A percentile compares a stretch with the other conserved stretches of the same genome.
phyloP scores from a whole-genome alignment of 2,797 vertebrate species.

The Galaxias olidus region DNA sequence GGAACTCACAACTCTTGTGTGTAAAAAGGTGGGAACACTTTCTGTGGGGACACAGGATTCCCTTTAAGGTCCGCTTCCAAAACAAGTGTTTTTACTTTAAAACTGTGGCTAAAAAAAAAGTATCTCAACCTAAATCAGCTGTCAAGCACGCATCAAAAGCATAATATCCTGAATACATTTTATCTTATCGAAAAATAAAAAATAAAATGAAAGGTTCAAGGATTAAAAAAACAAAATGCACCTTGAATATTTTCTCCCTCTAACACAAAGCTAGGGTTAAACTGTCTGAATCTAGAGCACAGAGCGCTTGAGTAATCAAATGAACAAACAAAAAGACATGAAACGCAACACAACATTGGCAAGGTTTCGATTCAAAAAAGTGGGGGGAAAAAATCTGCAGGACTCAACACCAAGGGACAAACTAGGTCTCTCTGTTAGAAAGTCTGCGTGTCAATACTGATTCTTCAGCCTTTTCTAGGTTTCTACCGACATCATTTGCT shows the following conservation, averaged over 20 bases:
- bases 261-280: slow-evolving; percentile 18
- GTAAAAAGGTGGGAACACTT: slow-evolving; percentile 56
- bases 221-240: slow-evolving; percentile 40
- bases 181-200: slow-evolving; percentile 33
- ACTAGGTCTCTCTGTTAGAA: too few relatives aligned
- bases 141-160: slow-evolving; percentile 41
- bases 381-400: slow-evolving; percentile 15
- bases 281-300: slow-evolving; percentile 18
- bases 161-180: slow-evolving; percentile 33
- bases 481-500: too few relatives aligned
- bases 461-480: too few relatives aligned
- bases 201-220: slow-evolving; percentile 23
- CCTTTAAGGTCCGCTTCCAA: slow-evolving; percentile 37
- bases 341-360: slow-evolving; percentile 27
- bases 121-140: slow-evolving; percentile 44
- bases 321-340: slow-evolving; percentile 7
- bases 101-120: slow-evolving; percentile 27
- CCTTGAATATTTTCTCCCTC: slow-evolving; percentile 20
- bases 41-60: slow-evolving; percentile 45
- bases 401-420: not conserved
- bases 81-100: slow-evolving; percentile 46
- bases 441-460: too few relatives aligned
- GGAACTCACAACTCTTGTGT: slow-evolving; percentile 63
- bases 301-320: not conserved
- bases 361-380: slow-evolving; percentile 17